Evolutionary conservation across 2,797 vertebrate species (phyloP).

Genomic region (Monodelphis domestica): DNA sequence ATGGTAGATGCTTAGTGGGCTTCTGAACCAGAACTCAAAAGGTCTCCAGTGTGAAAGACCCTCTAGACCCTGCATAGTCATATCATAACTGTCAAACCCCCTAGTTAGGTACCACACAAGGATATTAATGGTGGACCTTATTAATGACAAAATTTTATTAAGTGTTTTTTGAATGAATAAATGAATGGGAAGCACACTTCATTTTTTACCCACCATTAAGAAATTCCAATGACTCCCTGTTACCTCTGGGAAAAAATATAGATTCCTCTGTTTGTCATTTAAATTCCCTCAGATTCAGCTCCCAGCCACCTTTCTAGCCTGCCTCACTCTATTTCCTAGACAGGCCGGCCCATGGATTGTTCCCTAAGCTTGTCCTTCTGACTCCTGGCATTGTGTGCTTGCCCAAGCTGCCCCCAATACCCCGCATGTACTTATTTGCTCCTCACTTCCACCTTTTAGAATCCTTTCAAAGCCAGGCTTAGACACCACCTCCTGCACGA

Average conservation of each 20-base stretch:
- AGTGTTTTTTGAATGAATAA: neutral
- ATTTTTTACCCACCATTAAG: neutral
- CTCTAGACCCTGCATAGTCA: neutral
- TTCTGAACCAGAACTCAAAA: neutral
- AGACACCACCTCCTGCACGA: neutral
- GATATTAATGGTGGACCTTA: neutral
- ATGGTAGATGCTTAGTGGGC: neutral
- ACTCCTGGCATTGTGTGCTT: neutral
- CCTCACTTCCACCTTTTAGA: neutral
- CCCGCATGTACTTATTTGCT: neutral
- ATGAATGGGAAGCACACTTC: neutral
- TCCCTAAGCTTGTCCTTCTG: neutral
- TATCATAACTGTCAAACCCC: neutral
- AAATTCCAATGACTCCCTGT: neutral
- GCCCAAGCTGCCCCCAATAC: neutral
- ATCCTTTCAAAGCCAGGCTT: neutral
- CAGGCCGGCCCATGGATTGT: rapidly evolving
- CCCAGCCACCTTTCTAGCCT: neutral
- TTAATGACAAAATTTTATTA: neutral
- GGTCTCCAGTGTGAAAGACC: neutral
- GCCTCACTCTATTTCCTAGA: neutral
- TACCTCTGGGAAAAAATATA: neutral
- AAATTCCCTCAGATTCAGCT: neutral
- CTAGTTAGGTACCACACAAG: neutral
- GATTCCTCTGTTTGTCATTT: neutral